Conservation (phyloP, 23 tunicate species). For the Styela clava region DNA sequence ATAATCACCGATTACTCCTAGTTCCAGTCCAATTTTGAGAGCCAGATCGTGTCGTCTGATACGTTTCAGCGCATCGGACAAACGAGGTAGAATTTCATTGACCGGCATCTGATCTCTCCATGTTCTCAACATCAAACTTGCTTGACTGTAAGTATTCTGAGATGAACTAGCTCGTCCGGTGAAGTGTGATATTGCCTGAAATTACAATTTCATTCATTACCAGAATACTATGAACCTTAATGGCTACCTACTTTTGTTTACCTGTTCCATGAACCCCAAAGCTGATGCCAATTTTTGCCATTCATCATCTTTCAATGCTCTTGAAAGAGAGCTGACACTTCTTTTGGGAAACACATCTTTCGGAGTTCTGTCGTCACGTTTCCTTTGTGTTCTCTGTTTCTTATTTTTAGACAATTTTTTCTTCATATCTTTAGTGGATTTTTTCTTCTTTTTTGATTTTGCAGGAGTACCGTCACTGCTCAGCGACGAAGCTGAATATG, state of each 20-base stretch:
- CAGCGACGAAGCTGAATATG: neutral
- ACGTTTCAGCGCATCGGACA: conserved; percentile 67
- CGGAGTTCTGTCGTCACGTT: conserved; percentile 11
- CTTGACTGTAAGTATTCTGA: conserved; percentile 84
- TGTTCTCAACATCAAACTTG: conserved; percentile 72
- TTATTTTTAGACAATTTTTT: conserved; percentile 11
- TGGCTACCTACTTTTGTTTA: neutral
- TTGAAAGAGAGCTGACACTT: conserved; percentile 57
- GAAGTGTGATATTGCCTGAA: conserved; percentile 77
- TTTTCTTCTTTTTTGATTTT: neutral
- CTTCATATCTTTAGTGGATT: neutral
- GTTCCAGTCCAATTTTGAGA: conserved; percentile 65
- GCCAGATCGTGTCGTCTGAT: conserved; percentile 79
- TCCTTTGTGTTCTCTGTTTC: conserved; percentile 19
- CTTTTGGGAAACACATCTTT: conserved; percentile 47
- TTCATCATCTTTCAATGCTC: conserved; percentile 60
- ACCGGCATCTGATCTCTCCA: conserved; percentile 65
- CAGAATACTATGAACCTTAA: neutral
- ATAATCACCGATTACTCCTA: conserved; percentile 40
- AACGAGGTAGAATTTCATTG: conserved; percentile 73
- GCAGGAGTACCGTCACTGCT: neutral
- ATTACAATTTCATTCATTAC: neutral
- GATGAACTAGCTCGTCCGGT: conserved; percentile 84
- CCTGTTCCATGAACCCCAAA: conserved; percentile 82
- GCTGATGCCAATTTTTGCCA: conserved; percentile 83